A percentile compares a stretch with the other conserved stretches of the same genome.
Evolutionary conservation across 2,113 vertebrate genomes (phyloP).

Genomic region (Dicerorhinus sumatrensis): DNA sequence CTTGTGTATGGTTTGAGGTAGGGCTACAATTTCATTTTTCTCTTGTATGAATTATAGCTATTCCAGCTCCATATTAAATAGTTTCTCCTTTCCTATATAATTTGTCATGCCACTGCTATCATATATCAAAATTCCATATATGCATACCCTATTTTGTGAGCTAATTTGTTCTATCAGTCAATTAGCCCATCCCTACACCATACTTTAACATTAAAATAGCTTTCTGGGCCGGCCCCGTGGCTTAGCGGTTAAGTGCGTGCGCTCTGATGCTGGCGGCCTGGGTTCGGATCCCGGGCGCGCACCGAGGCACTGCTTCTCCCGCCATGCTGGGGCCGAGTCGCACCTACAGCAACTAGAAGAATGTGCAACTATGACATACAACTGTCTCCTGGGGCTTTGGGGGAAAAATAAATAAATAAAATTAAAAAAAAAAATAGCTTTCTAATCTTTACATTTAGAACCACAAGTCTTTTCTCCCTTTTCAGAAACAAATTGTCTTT

Average conservation of each 20-base stretch:
- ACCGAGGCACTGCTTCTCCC: no score
- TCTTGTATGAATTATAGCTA: neutral
- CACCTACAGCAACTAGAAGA: no score
- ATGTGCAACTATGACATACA: no score
- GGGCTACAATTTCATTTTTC: neutral
- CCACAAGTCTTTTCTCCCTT: neutral
- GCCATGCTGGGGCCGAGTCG: no score
- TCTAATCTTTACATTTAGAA: neutral
- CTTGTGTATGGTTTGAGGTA: neutral
- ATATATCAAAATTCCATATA: neutral
- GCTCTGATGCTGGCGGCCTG: no score
- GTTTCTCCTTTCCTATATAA: neutral
- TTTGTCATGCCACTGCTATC: neutral
- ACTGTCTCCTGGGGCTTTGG: no score
- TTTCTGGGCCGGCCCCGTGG: no score
- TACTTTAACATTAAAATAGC: neutral
- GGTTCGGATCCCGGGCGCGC: no score
- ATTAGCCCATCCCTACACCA: neutral
- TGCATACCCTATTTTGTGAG: neutral
- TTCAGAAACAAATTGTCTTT: conserved; percentile 23
- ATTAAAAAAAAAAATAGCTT: conserved; percentile 36
- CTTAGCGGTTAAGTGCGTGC: no score
- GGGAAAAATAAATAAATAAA: no score
- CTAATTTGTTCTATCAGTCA: neutral
- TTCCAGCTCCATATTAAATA: neutral